A percentile compares a stretch with the other conserved stretches of the same genome.
These are phyloP conservation scores for Sciurus carolinensis DNA, from an alignment of 2,797 vertebrate species.

Conservation along the genomic window DNA sequence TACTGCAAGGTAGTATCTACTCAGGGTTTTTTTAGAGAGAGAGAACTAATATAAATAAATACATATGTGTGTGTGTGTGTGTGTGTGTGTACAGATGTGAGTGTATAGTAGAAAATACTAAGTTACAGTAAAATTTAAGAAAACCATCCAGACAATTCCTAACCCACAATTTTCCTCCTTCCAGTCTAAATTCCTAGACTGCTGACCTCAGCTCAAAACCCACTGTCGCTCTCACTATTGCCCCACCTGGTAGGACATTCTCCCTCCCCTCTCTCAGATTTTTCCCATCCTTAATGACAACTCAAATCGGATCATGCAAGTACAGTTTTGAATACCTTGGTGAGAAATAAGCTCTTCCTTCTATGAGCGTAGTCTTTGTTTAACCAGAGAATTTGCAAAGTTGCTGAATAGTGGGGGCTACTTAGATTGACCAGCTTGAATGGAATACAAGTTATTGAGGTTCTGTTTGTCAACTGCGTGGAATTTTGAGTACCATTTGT, in stretches of 20 bases:
- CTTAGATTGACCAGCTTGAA: background rate
- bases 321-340: background rate
- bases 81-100: background rate
- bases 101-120: background rate
- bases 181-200: background rate
- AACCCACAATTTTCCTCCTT: background rate
- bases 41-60: background rate
- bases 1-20: background rate
- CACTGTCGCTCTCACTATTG: background rate
- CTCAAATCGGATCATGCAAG: background rate
- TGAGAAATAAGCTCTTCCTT: background rate
- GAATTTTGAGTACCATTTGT: background rate
- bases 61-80: background rate
- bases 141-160: background rate
- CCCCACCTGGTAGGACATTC: background rate
- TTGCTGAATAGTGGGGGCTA: background rate
- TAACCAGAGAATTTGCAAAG: background rate
- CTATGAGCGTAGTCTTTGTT: background rate
- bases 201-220: background rate
- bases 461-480: background rate
- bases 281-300: background rate
- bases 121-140: background rate
- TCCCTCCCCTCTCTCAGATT: background rate
- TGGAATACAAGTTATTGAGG: background rate
- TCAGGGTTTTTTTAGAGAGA: background rate